Evolutionary conservation across 2,113 vertebrate species (phyloP).

Genomic region (Rattus norvegicus): DNA sequence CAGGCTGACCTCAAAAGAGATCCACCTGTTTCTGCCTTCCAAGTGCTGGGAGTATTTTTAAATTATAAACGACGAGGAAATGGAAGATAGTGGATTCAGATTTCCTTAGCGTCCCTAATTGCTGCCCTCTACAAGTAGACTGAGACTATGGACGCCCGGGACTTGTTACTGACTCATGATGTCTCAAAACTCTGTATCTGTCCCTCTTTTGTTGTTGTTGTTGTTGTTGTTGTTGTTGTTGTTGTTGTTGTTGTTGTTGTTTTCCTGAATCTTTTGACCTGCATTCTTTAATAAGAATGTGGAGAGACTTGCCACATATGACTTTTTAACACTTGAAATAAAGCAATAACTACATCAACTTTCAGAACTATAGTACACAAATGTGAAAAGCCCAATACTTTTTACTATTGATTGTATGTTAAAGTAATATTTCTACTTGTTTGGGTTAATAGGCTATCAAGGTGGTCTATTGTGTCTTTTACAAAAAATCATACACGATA

Average conservation of each 20-base stretch:
- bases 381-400: background rate
- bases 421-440: constrained; percentile 5
- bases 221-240: too few relatives aligned
- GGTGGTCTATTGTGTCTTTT: background rate
- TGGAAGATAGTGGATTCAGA: background rate
- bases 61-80: constrained; percentile 34
- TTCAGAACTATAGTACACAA: background rate
- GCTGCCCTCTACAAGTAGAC: constrained; percentile 20
- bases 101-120: constrained; percentile 1
- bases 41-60: background rate
- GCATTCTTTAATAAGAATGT: background rate
- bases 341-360: background rate
- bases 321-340: constrained; percentile 24
- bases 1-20: too few relatives aligned
- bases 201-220: background rate
- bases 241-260: too few relatives aligned
- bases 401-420: constrained; percentile 8
- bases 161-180: background rate
- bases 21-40: too few relatives aligned
- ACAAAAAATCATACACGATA: background rate
- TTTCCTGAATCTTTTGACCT: background rate
- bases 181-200: background rate
- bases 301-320: background rate
- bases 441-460: background rate
- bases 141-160: background rate